phyloP scores from a whole-genome alignment of 2,888 invertebrate species.

The Diploptera punctata region DNA sequence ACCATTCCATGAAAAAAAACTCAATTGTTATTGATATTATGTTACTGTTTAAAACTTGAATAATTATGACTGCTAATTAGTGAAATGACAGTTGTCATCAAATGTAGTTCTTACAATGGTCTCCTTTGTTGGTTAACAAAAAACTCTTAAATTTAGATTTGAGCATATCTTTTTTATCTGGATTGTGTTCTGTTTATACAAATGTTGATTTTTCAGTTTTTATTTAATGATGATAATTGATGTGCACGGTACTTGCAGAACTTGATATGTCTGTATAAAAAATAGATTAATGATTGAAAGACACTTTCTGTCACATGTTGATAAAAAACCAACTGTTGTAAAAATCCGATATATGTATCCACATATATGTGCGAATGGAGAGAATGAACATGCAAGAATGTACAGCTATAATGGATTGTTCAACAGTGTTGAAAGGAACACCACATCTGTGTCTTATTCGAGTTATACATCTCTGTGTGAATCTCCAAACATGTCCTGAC shows the following conservation, averaged over 20 bases:
- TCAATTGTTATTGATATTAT: too few species aligned
- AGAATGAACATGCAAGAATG: constrained; percentile 28
- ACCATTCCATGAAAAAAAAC: too few species aligned
- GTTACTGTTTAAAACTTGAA: too few species aligned
- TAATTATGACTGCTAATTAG: too few species aligned
- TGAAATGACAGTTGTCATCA: too few species aligned
- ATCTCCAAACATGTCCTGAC: constrained; percentile 32
- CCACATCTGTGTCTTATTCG: constrained; percentile 44
- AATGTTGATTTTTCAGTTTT: background rate
- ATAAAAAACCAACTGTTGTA: background rate
- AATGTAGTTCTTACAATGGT: too few species aligned
- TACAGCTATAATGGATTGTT: constrained; percentile 42
- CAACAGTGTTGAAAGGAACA: constrained; percentile 41
- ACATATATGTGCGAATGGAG: background rate
- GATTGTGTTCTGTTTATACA: background rate
- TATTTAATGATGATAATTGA: constrained; percentile 16
- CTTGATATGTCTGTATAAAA: constrained; percentile 21
- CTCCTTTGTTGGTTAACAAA: background rate
- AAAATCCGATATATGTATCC: constrained; percentile 7
- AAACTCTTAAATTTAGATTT: background rate
- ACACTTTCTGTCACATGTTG: constrained; percentile 21
- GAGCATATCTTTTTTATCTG: background rate
- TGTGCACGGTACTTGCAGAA: constrained; percentile 17
- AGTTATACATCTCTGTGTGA: constrained; percentile 38
- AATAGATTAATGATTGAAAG: constrained; percentile 12